Base-by-base conservation (phyloP, 2,113 vertebrate genomes). In the Equus przewalskii region DNA sequence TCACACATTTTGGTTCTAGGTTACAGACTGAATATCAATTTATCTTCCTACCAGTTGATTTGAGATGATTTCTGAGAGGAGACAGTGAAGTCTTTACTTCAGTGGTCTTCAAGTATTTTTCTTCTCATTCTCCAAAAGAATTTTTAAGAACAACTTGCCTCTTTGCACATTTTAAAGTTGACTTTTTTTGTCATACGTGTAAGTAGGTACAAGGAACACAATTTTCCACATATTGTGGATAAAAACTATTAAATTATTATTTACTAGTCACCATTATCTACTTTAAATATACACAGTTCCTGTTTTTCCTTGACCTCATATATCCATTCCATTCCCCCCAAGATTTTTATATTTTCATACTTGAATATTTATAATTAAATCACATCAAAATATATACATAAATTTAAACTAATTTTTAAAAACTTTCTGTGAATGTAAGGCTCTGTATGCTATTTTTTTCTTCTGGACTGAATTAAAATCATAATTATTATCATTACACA, bases 321-420 rank as follows among this genome's bases (percentile, higher is more conserved):
- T 10, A 69, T 65, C 12, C 41, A 67, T 92, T 58, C 12, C 15
- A 44, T 36, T 64, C 7, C 14, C 7, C 76, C 8, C 30, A 12
- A 51, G 30, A 85, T 41, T 87, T 90, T 72, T 87, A 76, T 67
- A 49, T 75, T 82, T 70, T 88, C 85, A 73, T 76, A 65, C 7
- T 94, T 36, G 26, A 85, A 69, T 89, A 78, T 28, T n/a, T 95
- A 80, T 80, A 91, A 82, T 49, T 91, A 81, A 15, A n/a, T 51
- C 79, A 92, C 21, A 72, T 65, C 7, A 84, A 96, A 73, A 90
- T 64, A 89, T 36, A 65, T 3, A 78, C 3, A 15, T 33, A 54
- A n/a, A 84, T 89, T 97, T 18, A 95, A 93, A 93, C 93, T 30
- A 78, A 18, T 30, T 85, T 65, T 72, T 2, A 7, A 30, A 75